Evolutionary conservation across 2,113 vertebrate genomes (phyloP).

Genomic region (Pagrus major): DNA sequence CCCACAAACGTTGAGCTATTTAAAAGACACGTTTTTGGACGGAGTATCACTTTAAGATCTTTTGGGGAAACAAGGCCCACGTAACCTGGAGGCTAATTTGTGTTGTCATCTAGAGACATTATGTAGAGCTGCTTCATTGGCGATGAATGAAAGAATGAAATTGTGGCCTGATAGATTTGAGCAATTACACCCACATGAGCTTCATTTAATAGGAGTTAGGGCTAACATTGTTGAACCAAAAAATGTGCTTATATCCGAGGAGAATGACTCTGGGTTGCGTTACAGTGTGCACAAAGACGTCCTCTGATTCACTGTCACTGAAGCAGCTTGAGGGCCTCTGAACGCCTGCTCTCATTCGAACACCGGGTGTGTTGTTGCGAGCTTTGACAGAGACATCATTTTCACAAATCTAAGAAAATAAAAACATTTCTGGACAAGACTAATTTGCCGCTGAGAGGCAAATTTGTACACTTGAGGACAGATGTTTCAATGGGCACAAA

Average conservation of each 20-base stretch:
- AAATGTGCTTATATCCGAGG: conserved; percentile 59
- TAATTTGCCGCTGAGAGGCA: conserved; percentile 48
- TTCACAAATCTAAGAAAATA: conserved; percentile 14
- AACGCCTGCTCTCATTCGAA: conserved; percentile 49
- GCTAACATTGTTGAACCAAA: conserved; percentile 70
- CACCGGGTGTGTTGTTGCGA: conserved; percentile 42
- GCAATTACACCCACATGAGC: conserved; percentile 69
- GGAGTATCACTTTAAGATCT: conserved; percentile 37
- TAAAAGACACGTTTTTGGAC: not conserved
- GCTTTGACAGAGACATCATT: conserved; percentile 46
- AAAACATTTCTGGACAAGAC: conserved; percentile 6
- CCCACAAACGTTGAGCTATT: not conserved
- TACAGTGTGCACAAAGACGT: conserved; percentile 34
- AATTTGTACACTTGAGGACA: conserved; percentile 28
- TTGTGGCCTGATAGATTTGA: conserved; percentile 62
- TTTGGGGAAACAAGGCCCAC: conserved; percentile 19
- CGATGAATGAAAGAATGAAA: conserved; percentile 47
- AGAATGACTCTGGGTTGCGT: conserved; percentile 60
- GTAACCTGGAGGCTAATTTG: conserved; percentile 53
- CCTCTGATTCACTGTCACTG: conserved; percentile 60
- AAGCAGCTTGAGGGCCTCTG: conserved; percentile 52
- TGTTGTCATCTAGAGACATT: conserved; percentile 57
- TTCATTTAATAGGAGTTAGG: conserved; percentile 60
- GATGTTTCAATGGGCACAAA: conserved; percentile 29
- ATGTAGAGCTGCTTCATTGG: conserved; percentile 49